These are phyloP conservation scores for Polydrusus tereticollis DNA, from an alignment of 2,888 invertebrate genomes.

Conservation along the genomic window DNA sequence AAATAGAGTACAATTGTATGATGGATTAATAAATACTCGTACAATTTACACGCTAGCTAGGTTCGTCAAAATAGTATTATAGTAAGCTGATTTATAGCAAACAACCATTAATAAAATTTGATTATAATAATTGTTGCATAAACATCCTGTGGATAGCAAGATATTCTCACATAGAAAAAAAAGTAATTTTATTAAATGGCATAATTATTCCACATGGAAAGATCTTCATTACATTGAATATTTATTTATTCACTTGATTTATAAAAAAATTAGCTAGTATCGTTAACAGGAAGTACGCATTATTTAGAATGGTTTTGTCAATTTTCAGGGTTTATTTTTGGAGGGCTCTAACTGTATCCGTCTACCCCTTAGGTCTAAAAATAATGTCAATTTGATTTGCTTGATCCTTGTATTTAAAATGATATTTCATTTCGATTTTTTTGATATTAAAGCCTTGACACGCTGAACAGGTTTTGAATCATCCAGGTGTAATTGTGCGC, in stretches of 20 bases:
- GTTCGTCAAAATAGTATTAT: conserved; percentile 34
- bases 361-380: not conserved
- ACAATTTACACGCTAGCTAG: conserved; percentile 16
- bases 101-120: conserved; percentile 38
- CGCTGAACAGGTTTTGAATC: conserved; percentile 35
- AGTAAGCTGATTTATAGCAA: conserved; percentile 22
- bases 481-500: conserved; percentile 20
- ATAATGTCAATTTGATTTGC: not conserved
- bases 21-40: conserved; percentile 29
- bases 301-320: conserved; percentile 15
- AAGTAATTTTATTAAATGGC: conserved; percentile 39
- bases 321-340: conserved; percentile 11
- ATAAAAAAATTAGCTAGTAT: conserved; percentile 33
- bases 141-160: conserved; percentile 57
- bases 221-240: conserved; percentile 41
- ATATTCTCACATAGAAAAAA: conserved; percentile 55
- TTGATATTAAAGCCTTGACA: conserved; percentile 19
- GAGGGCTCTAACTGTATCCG: not conserved
- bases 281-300: conserved; percentile 28
- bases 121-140: conserved; percentile 46
- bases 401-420: not conserved
- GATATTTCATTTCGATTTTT: not conserved
- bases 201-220: conserved; percentile 37
- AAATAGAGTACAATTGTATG: conserved; percentile 12
- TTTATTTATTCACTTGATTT: conserved; percentile 27